A percentile compares a stretch with the other conserved stretches of the same genome.
Evolutionary conservation across 2,113 vertebrate species (phyloP).

Genomic region (Alligator sinensis): DNA sequence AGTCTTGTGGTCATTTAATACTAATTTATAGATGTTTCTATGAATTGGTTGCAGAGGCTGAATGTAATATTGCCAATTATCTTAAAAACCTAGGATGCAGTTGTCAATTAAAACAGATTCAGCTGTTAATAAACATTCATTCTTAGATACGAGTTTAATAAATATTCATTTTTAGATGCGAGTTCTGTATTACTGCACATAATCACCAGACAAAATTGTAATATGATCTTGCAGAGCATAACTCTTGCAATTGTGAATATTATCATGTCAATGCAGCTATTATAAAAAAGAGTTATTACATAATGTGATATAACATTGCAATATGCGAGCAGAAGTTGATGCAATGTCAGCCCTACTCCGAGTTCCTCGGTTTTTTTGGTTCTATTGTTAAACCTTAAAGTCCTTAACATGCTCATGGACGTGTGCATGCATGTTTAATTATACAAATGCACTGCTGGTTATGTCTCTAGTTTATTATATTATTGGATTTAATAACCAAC

Average conservation of each 20-base stretch:
- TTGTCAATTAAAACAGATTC: not conserved
- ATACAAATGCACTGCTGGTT: not conserved
- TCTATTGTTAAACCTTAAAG: not conserved
- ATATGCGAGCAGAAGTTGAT: not conserved
- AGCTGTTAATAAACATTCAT: not conserved
- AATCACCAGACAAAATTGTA: not conserved
- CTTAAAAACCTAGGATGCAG: not conserved
- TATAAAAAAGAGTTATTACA: not conserved
- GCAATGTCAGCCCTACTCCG: not conserved
- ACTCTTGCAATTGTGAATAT: not conserved
- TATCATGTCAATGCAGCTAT: not conserved
- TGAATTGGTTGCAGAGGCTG: not conserved
- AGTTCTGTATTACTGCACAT: not conserved
- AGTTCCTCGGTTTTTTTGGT: not conserved
- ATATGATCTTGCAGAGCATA: not conserved
- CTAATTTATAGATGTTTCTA: not conserved
- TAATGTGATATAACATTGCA: not conserved
- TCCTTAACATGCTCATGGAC: not conserved
- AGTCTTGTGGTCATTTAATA: not conserved
- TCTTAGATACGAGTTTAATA: not conserved
- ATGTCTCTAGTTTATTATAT: not conserved
- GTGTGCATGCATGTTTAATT: not conserved
- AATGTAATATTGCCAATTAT: not conserved
- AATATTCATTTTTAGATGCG: no score
- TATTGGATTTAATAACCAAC: slow-evolving; percentile 37